Conservation (phyloP, 2,888 invertebrate species). For the Coecobrya sp. region DNA sequence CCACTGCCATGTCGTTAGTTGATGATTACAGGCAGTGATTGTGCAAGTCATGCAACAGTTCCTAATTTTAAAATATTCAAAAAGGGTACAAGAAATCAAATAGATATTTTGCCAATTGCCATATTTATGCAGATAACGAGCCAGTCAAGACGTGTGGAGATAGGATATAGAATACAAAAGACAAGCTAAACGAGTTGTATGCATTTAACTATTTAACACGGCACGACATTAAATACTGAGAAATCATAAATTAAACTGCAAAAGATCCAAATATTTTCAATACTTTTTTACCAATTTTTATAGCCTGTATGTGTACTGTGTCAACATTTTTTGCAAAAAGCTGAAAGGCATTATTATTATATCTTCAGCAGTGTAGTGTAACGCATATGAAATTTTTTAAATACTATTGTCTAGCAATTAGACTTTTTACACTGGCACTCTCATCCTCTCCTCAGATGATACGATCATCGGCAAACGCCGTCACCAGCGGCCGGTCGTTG, state of each 20-base stretch:
- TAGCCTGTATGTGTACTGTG: neutral
- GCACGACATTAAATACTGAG: conserved; percentile 19
- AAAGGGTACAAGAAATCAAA: conserved; percentile 6
- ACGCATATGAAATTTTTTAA: neutral
- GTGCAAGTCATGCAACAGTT: conserved; percentile 17
- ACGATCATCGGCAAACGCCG: neutral
- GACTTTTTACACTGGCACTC: neutral
- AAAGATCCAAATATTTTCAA: conserved; percentile 11
- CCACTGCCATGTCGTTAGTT: neutral
- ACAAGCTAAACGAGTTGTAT: conserved; percentile 53
- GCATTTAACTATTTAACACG: conserved; percentile 46
- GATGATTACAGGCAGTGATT: neutral
- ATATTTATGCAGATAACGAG: neutral
- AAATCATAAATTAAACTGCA: conserved; percentile 43
- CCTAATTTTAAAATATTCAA: conserved; percentile 52
- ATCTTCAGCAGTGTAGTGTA: too few species aligned
- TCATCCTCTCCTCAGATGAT: neutral
- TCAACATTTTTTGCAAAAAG: neutral
- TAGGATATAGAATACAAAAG: too few species aligned
- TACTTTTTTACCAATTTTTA: neutral
- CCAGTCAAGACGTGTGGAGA: neutral
- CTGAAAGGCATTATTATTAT: neutral
- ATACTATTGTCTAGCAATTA: too few species aligned
- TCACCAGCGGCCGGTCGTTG: neutral
- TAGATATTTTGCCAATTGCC: conserved; percentile 22